Base-by-base conservation (phyloP, 2,888 invertebrate genomes). In the Sarcophaga variegata region DNA sequence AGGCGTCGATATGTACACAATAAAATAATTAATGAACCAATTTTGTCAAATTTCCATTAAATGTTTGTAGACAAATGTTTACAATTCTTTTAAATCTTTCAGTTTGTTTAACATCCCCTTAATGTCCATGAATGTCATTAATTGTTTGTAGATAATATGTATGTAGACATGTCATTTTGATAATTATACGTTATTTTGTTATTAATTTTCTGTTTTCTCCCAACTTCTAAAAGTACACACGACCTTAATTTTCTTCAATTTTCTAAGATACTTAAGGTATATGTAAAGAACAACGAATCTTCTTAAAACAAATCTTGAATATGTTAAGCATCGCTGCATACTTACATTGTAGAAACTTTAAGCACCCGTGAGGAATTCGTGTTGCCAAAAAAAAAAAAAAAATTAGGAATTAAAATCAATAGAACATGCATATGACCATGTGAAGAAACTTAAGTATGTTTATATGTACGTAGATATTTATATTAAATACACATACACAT, bases 241-340 rank as follows among this genome's bases (percentile, higher is more conserved):
- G 17, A 67, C 76, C 76, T 77, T 77, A 59, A 59, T 67, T 72
- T 77, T 76, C 37, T 12, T 66, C 54, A 67, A 59, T 77, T 14
- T 54, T 54, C 54, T 54, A 54, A 64, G 27, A 54, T 20, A 67
- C 54, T 77, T n/a, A 14, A 54, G 12, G 54, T 54, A 17, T 4
- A 54, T 17, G 45, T 27, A 8, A 66, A 17, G 14, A 66, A 67
- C 20, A 47, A 47, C 12, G 12, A 67, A 67, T 47, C 8, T 37
- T 37, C 37, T 45, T 20, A 67, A 45, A 10, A 67, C 54, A 54
- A 54, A 37, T 66, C 17, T 37, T 37, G 17, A 27, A 27, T 37
- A 45, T n/a, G n/a, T n/a, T 1, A 45, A 54, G 54, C 54, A 54
- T 37, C 10, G 37, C 8, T 37, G 37, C 37, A 37, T 37, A 37